Conservation (phyloP, 2,113 vertebrate genomes). For the Burhinus bistriatus region DNA sequence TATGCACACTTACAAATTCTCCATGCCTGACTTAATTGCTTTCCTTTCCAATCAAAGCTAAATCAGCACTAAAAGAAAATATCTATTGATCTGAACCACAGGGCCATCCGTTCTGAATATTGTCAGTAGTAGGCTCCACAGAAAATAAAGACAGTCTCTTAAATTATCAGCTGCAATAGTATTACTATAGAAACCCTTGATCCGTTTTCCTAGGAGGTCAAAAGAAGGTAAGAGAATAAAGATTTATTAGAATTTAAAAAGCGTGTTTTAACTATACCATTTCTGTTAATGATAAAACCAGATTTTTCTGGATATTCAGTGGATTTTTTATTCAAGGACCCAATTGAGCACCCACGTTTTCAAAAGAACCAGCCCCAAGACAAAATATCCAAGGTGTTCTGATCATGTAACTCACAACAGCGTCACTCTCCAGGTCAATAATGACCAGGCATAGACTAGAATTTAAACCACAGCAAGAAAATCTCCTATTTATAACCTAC, state of each 20-base stretch:
- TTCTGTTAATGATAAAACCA: not conserved
- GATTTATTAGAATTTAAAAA: not conserved
- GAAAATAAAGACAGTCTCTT: not conserved
- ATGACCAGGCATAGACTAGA: not conserved
- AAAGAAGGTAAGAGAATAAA: not conserved
- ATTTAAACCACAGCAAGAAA: not conserved
- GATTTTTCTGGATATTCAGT: not conserved
- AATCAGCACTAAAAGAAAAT: constrained; percentile 22
- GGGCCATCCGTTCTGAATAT: not conserved
- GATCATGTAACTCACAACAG: not conserved
- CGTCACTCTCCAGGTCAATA: not conserved
- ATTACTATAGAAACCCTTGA: not conserved
- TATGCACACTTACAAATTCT: not conserved
- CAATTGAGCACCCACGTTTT: not conserved
- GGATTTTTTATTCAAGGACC: not conserved
- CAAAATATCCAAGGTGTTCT: not conserved
- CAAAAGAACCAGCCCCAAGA: not conserved
- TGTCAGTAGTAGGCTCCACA: not conserved
- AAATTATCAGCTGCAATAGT: not conserved
- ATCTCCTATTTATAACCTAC: not conserved
- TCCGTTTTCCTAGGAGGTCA: not conserved
- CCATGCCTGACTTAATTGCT: not conserved
- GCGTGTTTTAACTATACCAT: fast-evolving
- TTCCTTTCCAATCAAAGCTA: constrained; percentile 36
- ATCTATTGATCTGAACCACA: not conserved